Conservation (phyloP, 2,113 vertebrate species). For the Vimba vimba region DNA sequence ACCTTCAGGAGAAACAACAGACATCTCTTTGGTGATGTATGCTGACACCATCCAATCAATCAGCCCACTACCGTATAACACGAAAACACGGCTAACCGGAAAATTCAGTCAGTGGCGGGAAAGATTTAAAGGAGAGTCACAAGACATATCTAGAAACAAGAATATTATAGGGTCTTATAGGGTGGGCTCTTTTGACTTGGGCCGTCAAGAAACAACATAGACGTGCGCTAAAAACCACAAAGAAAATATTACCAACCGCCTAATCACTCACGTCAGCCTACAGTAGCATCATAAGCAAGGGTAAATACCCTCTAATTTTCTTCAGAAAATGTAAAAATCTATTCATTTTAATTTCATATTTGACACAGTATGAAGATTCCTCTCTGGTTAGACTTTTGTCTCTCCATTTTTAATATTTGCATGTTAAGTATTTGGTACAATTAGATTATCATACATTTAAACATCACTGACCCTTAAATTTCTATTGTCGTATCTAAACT, state of each 20-base stretch:
- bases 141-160: neutral
- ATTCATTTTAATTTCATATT: neutral
- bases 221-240: neutral
- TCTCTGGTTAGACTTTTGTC: constrained; percentile 84
- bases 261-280: neutral
- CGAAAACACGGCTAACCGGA: no score
- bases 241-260: neutral
- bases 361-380: constrained; percentile 99
- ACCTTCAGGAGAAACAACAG: neutral
- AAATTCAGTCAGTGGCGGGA: no score
- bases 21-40: neutral
- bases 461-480: constrained; percentile 85
- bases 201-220: neutral
- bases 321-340: neutral
- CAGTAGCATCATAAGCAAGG: neutral
- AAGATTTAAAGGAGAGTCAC: no score
- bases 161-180: neutral
- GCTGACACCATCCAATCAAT: neutral
- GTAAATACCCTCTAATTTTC: neutral
- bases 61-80: neutral
- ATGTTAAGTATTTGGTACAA: constrained; percentile 75
- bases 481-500: constrained; percentile 85
- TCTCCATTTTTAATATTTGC: constrained; percentile 50
- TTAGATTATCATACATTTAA: constrained; percentile 90
- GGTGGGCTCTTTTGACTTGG: neutral